Evolutionary conservation across 2,113 vertebrate genomes (phyloP).

Genomic region (Daboia siamensis): DNA sequence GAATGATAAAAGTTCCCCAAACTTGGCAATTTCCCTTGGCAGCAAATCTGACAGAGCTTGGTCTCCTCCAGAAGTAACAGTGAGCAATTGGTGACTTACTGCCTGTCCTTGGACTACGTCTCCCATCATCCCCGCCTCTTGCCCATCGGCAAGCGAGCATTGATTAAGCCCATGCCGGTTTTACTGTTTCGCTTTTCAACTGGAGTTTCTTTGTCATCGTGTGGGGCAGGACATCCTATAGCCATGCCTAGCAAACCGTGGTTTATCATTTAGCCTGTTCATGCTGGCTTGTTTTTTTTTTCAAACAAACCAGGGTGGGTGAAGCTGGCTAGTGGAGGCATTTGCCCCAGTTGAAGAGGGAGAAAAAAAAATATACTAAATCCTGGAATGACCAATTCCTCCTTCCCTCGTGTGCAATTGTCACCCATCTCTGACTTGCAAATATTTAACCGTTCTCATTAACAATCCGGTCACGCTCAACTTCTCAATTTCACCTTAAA

Average conservation of each 20-base stretch:
- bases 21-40: not conserved
- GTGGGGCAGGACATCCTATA: not conserved
- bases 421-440: not conserved
- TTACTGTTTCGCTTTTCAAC: not conserved
- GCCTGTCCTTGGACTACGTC: not conserved
- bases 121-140: not conserved
- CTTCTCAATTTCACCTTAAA: not conserved
- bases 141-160: not conserved
- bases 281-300: not conserved
- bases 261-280: not conserved
- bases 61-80: not conserved
- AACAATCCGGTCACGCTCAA: not conserved
- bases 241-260: not conserved
- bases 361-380: accelerated
- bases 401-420: not conserved
- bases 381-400: not conserved
- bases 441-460: slow-evolving; percentile 26
- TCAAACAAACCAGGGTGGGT: not conserved
- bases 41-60: not conserved
- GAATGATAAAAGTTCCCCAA: too few relatives aligned
- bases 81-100: not conserved
- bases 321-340: not conserved
- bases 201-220: not conserved
- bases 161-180: not conserved
- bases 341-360: not conserved